Evolutionary conservation across 2,113 vertebrate genomes (phyloP).

Genomic region (Cranoglanis bouderius): DNA sequence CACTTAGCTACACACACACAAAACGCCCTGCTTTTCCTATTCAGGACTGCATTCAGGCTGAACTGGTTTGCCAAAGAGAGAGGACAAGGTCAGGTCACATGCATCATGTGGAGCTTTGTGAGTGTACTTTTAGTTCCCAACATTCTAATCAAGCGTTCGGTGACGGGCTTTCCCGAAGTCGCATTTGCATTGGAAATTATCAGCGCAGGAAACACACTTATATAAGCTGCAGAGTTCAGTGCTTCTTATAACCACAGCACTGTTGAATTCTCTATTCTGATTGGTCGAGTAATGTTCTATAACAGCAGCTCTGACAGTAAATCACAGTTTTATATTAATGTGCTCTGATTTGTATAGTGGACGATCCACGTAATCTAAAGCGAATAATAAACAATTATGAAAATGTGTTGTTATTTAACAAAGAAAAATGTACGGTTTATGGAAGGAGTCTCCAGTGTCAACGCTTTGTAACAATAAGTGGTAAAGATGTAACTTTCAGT

Average conservation of each 20-base stretch:
- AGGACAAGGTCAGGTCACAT: neutral
- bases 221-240: neutral
- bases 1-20: slow-evolving; percentile 32
- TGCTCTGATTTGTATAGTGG: neutral
- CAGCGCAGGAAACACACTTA: neutral
- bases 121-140: neutral
- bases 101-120: neutral
- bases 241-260: neutral
- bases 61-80: slow-evolving; percentile 41
- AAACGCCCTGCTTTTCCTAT: slow-evolving; percentile 39
- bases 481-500: neutral
- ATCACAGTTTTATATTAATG: neutral
- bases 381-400: neutral
- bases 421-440: neutral
- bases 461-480: neutral
- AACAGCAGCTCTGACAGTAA: neutral
- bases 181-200: slow-evolving; percentile 32
- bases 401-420: neutral
- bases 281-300: neutral
- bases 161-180: neutral
- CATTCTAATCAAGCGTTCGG: neutral
- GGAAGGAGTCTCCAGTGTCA: neutral
- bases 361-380: neutral
- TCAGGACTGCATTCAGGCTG: slow-evolving; percentile 9
- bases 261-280: neutral